Evolutionary conservation across 1,140 invertebrate species (phyloP).

Genomic region (Leptinotarsa texana): DNA sequence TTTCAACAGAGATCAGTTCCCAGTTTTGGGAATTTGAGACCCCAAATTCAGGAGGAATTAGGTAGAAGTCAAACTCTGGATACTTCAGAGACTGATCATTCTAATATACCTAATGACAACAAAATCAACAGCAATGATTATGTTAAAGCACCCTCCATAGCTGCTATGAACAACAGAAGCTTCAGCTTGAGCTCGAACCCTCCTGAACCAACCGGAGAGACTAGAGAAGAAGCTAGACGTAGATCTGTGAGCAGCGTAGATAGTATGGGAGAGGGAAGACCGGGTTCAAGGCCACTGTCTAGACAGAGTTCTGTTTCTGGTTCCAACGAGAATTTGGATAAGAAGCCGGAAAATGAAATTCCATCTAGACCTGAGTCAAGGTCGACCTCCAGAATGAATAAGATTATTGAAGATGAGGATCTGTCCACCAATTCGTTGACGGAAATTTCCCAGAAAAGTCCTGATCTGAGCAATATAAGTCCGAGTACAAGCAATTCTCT

Average conservation of each 20-base stretch:
- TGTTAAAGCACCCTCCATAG: slow-evolving; percentile 38
- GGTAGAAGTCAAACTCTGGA: slow-evolving; percentile 48
- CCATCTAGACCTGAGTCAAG: slow-evolving; percentile 43
- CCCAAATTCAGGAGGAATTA: slow-evolving; percentile 31
- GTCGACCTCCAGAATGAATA: slow-evolving; percentile 42
- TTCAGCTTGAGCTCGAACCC: slow-evolving; percentile 33
- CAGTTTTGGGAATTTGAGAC: slow-evolving; percentile 32
- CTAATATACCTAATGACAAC: slow-evolving; percentile 29
- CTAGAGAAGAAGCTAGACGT: slow-evolving; percentile 30
- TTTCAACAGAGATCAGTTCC: slow-evolving; percentile 47
- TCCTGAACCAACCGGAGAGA: slow-evolving; percentile 26
- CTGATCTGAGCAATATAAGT: slow-evolving; percentile 17
- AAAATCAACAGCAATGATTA: slow-evolving; percentile 30
- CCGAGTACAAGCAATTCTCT: neutral
- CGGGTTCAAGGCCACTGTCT: slow-evolving; percentile 22
- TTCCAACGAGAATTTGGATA: slow-evolving; percentile 41
- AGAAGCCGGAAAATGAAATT: slow-evolving; percentile 33
- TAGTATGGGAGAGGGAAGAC: slow-evolving; percentile 35
- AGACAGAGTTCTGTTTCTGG: slow-evolving; percentile 10
- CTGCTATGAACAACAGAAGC: slow-evolving; percentile 37
- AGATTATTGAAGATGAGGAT: slow-evolving; percentile 41
- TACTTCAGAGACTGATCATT: slow-evolving; percentile 37
- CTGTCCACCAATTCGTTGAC: slow-evolving; percentile 27
- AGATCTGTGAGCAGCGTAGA: slow-evolving; percentile 35
- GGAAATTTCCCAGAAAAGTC: slow-evolving; percentile 31